Evolutionary conservation across 1,140 invertebrate genomes (phyloP).

Genomic region (Aphaenogaster floridana): DNA sequence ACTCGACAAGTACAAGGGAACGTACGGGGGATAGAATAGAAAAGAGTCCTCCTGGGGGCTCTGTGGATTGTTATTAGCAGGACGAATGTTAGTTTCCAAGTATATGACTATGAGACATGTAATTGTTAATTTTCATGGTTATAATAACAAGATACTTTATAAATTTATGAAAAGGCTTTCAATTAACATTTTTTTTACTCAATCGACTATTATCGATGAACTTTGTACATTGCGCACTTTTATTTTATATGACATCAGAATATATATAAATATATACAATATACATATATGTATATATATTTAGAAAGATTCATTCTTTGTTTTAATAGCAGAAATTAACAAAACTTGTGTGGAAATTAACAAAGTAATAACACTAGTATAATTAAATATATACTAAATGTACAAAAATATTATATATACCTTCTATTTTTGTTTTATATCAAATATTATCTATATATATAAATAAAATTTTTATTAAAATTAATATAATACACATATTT

Average conservation of each 20-base stretch:
- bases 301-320: neutral
- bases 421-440: no score
- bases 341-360: neutral
- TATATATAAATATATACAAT: no score
- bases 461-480: no score
- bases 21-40: constrained; percentile 4
- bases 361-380: no score
- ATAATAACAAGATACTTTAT: neutral
- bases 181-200: neutral
- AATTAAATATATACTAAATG: no score
- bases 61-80: constrained; percentile 37
- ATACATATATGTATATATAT: no score
- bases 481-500: no score
- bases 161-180: neutral
- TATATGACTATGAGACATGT: neutral
- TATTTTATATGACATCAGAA: neutral
- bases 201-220: neutral
- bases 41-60: neutral
- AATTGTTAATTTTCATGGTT: neutral
- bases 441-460: no score
- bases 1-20: constrained; percentile 29
- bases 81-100: constrained; percentile 9
- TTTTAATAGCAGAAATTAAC: neutral
- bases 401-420: no score
- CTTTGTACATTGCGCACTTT: neutral